Evolutionary conservation across 2,113 vertebrate species (phyloP).

Genomic region (Chaetodon trifascialis): DNA sequence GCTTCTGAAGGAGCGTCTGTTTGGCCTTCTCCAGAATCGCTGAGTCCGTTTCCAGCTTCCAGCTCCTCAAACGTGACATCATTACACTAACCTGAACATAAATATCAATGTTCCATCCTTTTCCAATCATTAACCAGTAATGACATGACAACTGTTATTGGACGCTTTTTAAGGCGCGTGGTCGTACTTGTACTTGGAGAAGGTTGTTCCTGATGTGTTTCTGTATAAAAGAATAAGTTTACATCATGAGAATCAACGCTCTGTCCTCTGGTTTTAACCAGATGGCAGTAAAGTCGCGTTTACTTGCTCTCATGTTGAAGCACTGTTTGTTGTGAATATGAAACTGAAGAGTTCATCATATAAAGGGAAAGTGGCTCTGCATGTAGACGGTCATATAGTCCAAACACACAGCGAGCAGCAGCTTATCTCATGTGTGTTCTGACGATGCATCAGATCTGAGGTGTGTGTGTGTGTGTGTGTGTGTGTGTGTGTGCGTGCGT

Average conservation of each 20-base stretch:
- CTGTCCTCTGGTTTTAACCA: too few species aligned
- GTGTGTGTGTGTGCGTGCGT: background rate
- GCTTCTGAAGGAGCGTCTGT: too few species aligned
- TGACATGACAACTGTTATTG: background rate
- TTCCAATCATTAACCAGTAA: too few species aligned
- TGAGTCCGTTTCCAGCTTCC: too few species aligned
- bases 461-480: conserved; percentile 27
- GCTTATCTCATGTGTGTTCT: conserved; percentile 30
- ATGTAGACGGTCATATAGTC: background rate
- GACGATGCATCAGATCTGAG: conserved; percentile 7
- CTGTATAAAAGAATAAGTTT: background rate
- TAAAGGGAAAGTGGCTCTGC: background rate
- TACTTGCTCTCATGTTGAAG: background rate
- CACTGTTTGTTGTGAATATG: background rate
- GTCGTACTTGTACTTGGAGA: background rate
- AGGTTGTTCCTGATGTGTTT: background rate
- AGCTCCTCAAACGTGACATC: background rate
- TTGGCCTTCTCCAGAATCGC: too few species aligned
- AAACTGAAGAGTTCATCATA: background rate
- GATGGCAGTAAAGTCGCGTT: too few species aligned
- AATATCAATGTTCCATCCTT: background rate
- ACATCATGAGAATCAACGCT: too few species aligned
- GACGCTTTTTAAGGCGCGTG: too few species aligned
- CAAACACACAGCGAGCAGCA: background rate
- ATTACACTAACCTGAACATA: background rate